Base-by-base conservation (phyloP, 37 sponge, comb jelly and placozoan species). In the Amphimedon queenslandica region DNA sequence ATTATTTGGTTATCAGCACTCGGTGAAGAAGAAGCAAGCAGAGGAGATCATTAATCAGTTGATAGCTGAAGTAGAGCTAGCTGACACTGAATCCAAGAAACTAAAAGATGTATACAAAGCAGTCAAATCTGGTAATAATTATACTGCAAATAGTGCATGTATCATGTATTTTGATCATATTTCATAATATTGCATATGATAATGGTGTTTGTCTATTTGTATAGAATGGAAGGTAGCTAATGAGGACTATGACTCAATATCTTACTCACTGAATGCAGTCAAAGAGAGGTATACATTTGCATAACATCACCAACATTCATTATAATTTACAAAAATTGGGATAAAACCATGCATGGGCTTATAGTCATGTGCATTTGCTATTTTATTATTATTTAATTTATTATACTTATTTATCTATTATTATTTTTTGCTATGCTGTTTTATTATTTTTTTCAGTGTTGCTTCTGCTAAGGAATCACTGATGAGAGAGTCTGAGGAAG, bases 401-500 rank as follows among this genome's bases (percentile, higher is more conserved):
- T n/a, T n/a, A n/a, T n/a, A n/a, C n/a, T n/a, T n/a, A n/a, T n/a
- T n/a, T n/a, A n/a, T n/a, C n/a, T n/a, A 36, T 13, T 5, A 5
- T 36, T 30, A 32, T 28, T 30, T 24, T 8, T 66, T 32, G 23
- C 37, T 30, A n/a, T n/a, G n/a, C n/a, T n/a, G n/a, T n/a, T 41
- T 20, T 70, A 11, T 10, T 20, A 36, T 36, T 37, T 0, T 39
- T 10, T 41, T 2, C 40, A 82, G 83, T 72, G 66, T 81, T 23
- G 65, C 67, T 16, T 23, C 57, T 10, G 29, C 83, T 8, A 88
- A 83, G 77, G 28, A 64, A 2, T 75, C 65, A 51, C 53, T 88
- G 37, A 35, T 80, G 33, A 71, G 40, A 40, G 75, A 83, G 64
- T 70, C 80, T 55, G 80, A 79, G 41, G 84, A 83, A 41, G 60